These are phyloP conservation scores for Hirtodrosophila alboralis DNA, from an alignment of 2,888 invertebrate species.

Conservation along the genomic window DNA sequence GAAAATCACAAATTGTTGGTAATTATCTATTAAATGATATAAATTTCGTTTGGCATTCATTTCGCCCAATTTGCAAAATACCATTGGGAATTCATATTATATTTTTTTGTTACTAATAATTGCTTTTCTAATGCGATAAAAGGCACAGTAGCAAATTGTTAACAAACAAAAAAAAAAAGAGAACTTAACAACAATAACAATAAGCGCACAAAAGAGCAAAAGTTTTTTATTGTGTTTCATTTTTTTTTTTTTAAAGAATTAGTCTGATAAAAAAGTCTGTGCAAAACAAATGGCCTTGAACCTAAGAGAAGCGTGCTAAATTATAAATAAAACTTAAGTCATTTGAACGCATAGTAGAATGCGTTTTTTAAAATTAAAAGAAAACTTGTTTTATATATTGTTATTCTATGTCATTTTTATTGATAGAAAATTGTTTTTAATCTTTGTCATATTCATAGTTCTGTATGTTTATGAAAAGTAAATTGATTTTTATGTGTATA, in stretches of 20 bases:
- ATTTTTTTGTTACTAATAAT: constrained; percentile 28
- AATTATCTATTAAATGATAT: constrained; percentile 35
- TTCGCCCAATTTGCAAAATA: constrained; percentile 14
- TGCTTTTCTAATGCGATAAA: constrained; percentile 26
- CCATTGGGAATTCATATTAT: background rate
- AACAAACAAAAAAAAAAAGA: background rate
- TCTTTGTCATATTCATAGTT: too few species aligned
- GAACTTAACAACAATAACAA: background rate
- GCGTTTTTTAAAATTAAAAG: too few species aligned
- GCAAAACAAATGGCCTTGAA: constrained; percentile 17
- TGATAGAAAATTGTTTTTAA: too few species aligned
- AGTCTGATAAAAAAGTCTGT: constrained; percentile 6
- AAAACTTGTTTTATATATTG: too few species aligned
- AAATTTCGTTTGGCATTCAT: constrained; percentile 23
- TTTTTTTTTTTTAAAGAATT: background rate
- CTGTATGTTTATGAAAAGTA: too few species aligned
- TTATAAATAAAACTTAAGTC: too few species aligned
- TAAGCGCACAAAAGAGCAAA: background rate
- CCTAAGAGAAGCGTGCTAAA: background rate
- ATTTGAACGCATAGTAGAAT: too few species aligned
- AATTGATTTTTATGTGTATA: too few species aligned
- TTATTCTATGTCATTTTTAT: too few species aligned
- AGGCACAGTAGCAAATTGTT: constrained; percentile 5
- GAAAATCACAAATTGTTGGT: constrained; percentile 27
- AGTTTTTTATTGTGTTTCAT: constrained; percentile 5